Percentiles rank a stretch among this genome's conserved stretches.
Conservation (phyloP, 1,140 invertebrate species). For the Melipona quadrifasciata region DNA sequence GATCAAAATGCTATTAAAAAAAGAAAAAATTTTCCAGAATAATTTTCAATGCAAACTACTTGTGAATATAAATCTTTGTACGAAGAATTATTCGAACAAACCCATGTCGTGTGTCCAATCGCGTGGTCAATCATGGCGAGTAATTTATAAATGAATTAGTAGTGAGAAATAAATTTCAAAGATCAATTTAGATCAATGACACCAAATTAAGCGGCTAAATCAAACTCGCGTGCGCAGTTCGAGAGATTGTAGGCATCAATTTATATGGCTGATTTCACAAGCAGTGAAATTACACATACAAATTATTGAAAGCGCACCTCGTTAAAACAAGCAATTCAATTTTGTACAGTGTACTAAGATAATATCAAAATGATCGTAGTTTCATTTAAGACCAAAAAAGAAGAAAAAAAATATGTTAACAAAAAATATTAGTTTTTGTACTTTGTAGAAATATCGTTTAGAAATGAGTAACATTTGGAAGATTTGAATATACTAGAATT, state of each 20-base stretch:
- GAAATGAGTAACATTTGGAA: no score
- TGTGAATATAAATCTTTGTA: not conserved
- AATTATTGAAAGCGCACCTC: not conserved
- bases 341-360: not conserved
- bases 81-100: not conserved
- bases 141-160: conserved; percentile 16
- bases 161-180: conserved; percentile 5
- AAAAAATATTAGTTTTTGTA: no score
- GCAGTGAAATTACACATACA: not conserved
- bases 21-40: not conserved
- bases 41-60: not conserved
- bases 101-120: not conserved
- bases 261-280: not conserved
- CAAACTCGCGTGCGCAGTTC: not conserved
- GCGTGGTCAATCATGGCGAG: not conserved
- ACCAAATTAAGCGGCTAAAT: conserved; percentile 7
- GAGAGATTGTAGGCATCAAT: conserved; percentile 1
- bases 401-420: not conserved
- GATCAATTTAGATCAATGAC: conserved; percentile 23
- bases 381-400: not conserved
- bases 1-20: not conserved
- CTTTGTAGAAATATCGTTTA: no score
- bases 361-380: not conserved
- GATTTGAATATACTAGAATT: no score
- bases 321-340: not conserved